Evolutionary conservation across 2,888 invertebrate species (phyloP), one percentile per base, ranked within the genome.

Genomic region (Blastobasis adustella): DNA sequence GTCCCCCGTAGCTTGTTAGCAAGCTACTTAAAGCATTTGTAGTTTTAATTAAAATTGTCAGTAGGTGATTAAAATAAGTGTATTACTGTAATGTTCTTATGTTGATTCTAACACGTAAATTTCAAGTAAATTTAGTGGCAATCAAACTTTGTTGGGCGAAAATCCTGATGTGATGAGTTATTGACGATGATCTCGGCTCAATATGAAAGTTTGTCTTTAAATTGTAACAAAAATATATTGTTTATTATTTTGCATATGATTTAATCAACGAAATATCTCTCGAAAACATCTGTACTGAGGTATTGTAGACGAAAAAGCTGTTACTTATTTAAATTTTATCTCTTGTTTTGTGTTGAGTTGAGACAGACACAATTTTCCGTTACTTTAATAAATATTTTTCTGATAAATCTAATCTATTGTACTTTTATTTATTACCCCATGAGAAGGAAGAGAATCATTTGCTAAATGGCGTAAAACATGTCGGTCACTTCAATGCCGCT

Each of bases 1-100:
- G 53, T 38, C 40, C 53, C 23, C 51, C 45, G 63, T 80, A 79
- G 87, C 87, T 88, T 87, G 87, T 79, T 80, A 79, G 81, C 87
- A 83, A 81, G 88, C 88, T 86, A 82, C 82, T 69, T 78, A 69
- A 85, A 87, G 88, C 88, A 88, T 88, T 88, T 86, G 78, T 86
- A 87, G 85, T 77, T 63, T 78, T 82, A 82, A 78, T 61, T 58
- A 51, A 73, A 71, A 75, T 71, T 74, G 70, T 79, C 70, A 72
- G 72, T 87, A 85, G 79, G 60, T 72, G 63, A 66, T 63, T 81
- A 84, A 73, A 57, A 53, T 72, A 69, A 73, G 65, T 61, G 59
- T 46, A 50, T 56, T 50, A 61, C 58, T 60, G 60, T 57, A 58
- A 49, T 62, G 61, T 57, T 56, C 55, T 62, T 75, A 73, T 72